Evolutionary conservation across 1,140 invertebrate species (phyloP).

Genomic region (Lamellibrachia luymesi): DNA sequence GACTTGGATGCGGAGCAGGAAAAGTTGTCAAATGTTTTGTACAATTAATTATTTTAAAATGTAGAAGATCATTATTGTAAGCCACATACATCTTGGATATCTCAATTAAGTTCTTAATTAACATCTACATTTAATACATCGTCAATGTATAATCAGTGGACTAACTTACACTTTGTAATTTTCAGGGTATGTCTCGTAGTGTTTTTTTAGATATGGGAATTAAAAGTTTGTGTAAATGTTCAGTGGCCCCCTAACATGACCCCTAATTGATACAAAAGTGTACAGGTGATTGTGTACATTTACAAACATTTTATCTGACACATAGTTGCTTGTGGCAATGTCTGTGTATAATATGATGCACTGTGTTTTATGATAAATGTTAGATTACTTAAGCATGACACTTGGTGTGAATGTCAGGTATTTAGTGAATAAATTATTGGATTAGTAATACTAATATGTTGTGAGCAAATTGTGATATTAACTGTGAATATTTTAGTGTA

Average conservation of each 20-base stretch:
- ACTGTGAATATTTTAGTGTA: not conserved
- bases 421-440: not conserved
- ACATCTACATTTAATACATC: not conserved
- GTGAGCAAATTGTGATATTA: constrained; percentile 1
- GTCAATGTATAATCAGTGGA: not conserved
- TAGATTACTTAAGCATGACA: not conserved
- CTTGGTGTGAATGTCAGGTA: not conserved
- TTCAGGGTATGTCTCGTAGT: not conserved
- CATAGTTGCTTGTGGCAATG: not conserved
- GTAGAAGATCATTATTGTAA: not conserved
- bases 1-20: not conserved
- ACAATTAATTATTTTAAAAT: not conserved
- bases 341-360: not conserved
- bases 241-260: not conserved
- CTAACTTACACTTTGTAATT: not conserved
- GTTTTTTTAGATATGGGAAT: not conserved
- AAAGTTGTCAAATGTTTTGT: not conserved
- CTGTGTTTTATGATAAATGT: not conserved
- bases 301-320: not conserved
- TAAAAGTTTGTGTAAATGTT: not conserved
- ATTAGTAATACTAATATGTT: not conserved
- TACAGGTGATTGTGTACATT: not conserved
- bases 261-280: not conserved
- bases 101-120: not conserved
- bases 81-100: not conserved